Evolutionary conservation across 2,888 invertebrate genomes (phyloP).

Genomic region (Mycalesis mineus): DNA sequence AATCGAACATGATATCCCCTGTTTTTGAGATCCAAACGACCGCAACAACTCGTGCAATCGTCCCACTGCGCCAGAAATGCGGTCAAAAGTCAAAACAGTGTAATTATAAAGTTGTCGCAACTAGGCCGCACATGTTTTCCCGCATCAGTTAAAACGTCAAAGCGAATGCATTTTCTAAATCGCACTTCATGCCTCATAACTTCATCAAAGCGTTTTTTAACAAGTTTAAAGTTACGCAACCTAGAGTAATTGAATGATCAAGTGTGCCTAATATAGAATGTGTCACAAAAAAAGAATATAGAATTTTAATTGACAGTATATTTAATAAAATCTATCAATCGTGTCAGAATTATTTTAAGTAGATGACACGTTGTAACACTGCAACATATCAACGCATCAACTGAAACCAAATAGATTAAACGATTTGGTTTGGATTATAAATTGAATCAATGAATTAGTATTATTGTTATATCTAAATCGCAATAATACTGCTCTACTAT

Average conservation of each 20-base stretch:
- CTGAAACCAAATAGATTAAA: too few relatives aligned
- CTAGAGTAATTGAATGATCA: conserved; percentile 9
- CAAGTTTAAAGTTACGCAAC: conserved; percentile 10
- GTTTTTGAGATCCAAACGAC: not conserved
- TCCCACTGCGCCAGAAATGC: not conserved
- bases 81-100: conserved; percentile 7
- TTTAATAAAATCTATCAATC: too few relatives aligned
- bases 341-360: too few relatives aligned
- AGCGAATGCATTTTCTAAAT: not conserved
- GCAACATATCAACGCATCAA: too few relatives aligned
- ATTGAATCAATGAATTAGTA: too few relatives aligned
- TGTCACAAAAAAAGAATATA: not conserved
- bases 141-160: not conserved
- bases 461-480: too few relatives aligned
- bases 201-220: conserved; percentile 1
- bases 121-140: not conserved
- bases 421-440: too few relatives aligned
- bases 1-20: not conserved
- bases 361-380: too few relatives aligned
- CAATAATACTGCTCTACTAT: not conserved
- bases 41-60: not conserved
- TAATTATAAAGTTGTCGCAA: not conserved
- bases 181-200: not conserved
- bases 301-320: too few relatives aligned
- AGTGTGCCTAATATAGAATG: not conserved